Base-by-base conservation (phyloP, 2,113 vertebrate species). In the Chaetodon trifascialis region DNA sequence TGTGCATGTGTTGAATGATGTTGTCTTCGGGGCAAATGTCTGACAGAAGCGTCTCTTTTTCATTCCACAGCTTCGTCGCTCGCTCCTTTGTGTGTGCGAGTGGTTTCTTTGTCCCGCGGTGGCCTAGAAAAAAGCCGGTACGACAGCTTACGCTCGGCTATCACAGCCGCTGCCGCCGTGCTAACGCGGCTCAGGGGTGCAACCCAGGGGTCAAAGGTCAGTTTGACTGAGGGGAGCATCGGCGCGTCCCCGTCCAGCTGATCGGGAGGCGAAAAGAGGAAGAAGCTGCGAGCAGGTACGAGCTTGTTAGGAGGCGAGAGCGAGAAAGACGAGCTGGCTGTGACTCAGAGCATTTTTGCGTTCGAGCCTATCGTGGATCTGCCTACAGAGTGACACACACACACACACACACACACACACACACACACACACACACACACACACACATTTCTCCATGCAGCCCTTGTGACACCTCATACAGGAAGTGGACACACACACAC, bases 401-500 rank as follows among this genome's bases (percentile, higher is more conserved):
- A 73, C 79, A 76, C 62, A 70, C 64, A 66, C 64, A 76, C 69
- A 73, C 79, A 76, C 60, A 70, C 64, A 66, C 64, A 76, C 69
- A 73, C 79, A 76, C 60, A 70, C 64, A 66, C 64, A 76, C 69
- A 73, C 79, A n/a, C n/a, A n/a, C 30, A 30, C 30, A 42, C 74
- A 4, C 5, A 60, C 11, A 36, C 34, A 55, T 63, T 73, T 71
- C 76, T 79, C 65, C 67, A 77, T 12, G 73, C 72, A 74, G 59
- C 46, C 68, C 42, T 74, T 79, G 42, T 82, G 82, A 87, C 88
- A 73, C 73, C 66, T 79, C 88, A 75, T 40, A 83, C 87, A 90
- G 90, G 92, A 93, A 93, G 85, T 82, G 75, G 84, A 80, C 60
- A 76, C 88, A 73, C 76, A 51, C 79, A 62, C 85, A 71, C 83